These are phyloP conservation scores for Dryocosmus kuriphilus DNA, from an alignment of 2,888 invertebrate genomes.

Conservation along the genomic window DNA sequence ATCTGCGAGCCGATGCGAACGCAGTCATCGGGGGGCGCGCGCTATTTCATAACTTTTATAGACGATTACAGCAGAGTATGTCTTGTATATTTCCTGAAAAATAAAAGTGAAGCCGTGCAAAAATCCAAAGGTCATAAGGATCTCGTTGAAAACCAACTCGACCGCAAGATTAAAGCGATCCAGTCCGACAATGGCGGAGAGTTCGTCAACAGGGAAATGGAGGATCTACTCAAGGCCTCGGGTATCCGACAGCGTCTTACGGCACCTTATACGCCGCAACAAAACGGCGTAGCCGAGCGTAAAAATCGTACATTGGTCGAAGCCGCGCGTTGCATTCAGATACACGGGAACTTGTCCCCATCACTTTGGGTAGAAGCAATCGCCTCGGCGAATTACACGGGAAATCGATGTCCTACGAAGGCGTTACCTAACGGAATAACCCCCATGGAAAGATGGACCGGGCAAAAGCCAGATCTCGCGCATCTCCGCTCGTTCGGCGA, in stretches of 20 bases:
- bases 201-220: too few species aligned
- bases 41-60: conserved; percentile 44
- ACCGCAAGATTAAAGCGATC: conserved; percentile 50
- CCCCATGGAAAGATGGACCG: too few species aligned
- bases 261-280: conserved; percentile 63
- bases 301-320: conserved; percentile 32
- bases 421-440: too few species aligned
- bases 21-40: conserved; percentile 47
- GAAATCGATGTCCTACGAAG: conserved; percentile 41
- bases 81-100: too few species aligned
- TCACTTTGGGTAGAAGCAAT: conserved; percentile 42
- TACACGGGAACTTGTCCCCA: conserved; percentile 14
- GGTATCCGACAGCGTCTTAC: too few species aligned
- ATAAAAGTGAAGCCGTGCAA: conserved; percentile 50
- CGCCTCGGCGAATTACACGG: conserved; percentile 39
- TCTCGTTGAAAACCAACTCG: conserved; percentile 43
- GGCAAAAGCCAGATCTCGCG: too few species aligned
- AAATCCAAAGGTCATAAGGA: too few species aligned
- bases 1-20: too few species aligned
- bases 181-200: conserved; percentile 42
- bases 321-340: too few species aligned
- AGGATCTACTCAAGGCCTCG: too few species aligned
- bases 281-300: conserved; percentile 58
- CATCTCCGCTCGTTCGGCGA: too few species aligned
- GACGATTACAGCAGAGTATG: too few species aligned